Percentiles rank a stretch among this genome's conserved stretches.
Conservation (phyloP, 2,888 invertebrate genomes). For the Heliconius ethilla region DNA sequence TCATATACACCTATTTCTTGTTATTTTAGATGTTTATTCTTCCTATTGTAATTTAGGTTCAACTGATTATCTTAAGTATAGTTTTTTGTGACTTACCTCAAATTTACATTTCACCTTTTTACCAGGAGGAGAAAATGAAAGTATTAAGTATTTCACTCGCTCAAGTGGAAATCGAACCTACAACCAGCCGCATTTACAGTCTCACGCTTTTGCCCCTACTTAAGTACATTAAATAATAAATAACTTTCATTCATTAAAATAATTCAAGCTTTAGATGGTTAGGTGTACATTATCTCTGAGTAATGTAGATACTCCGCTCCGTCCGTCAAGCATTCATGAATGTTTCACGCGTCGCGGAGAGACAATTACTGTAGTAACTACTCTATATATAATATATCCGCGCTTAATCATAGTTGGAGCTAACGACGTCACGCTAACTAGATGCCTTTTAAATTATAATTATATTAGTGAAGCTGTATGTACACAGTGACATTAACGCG, state of each 20-base stretch:
- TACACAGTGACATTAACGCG: not conserved
- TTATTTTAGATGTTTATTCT: no score
- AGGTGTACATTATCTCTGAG: constrained; percentile 32
- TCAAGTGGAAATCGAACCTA: not conserved
- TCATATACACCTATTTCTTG: no score
- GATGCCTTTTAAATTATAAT: constrained; percentile 27
- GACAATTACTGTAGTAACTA: constrained; percentile 11
- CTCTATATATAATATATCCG: constrained; percentile 11
- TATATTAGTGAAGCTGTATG: not conserved
- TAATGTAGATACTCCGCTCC: constrained; percentile 1
- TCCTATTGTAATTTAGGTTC: no score
- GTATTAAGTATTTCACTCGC: not conserved
- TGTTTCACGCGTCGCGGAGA: constrained; percentile 26
- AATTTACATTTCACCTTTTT: not conserved
- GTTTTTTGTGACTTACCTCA: not conserved
- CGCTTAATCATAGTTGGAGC: constrained; percentile 9
- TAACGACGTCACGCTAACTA: constrained; percentile 5
- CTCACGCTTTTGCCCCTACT: not conserved
- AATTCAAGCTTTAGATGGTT: constrained; percentile 3
- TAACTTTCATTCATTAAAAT: not conserved
- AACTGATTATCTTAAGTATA: not conserved
- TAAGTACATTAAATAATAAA: not conserved
- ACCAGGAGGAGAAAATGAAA: not conserved
- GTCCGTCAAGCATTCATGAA: constrained; percentile 28
- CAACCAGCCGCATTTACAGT: not conserved